These are phyloP conservation scores for Natrix natrix DNA, from an alignment of 2,797 vertebrate species.

Conservation along the genomic window DNA sequence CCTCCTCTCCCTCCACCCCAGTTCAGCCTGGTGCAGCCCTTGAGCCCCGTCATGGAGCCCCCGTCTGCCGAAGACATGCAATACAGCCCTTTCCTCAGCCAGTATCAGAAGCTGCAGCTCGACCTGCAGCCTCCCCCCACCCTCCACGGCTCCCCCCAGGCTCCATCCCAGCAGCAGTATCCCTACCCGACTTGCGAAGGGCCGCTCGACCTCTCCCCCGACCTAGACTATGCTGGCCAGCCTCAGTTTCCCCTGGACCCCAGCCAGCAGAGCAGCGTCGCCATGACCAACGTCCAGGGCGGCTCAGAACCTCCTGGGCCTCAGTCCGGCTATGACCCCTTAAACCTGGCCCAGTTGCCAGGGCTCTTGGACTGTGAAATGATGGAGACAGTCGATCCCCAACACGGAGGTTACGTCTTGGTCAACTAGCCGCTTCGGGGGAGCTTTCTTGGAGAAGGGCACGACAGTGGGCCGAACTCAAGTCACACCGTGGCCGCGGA, in stretches of 20 bases:
- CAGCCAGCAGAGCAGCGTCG: conserved; percentile 47
- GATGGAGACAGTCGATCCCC: conserved; percentile 97
- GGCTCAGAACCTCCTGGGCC: conserved; percentile 54
- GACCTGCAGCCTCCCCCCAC: conserved; percentile 45
- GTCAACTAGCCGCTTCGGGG: conserved; percentile 79
- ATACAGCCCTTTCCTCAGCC: conserved; percentile 84
- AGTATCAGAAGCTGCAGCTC: conserved; percentile 71
- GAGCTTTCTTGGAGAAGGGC: neutral
- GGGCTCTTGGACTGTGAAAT: conserved; percentile 93
- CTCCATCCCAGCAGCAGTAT: conserved; percentile 67
- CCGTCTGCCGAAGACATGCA: conserved; percentile 73
- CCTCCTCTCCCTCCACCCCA: conserved; percentile 50
- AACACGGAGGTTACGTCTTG: conserved; percentile 90
- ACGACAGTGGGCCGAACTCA: conserved; percentile 47
- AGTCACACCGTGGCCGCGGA: conserved; percentile 46
- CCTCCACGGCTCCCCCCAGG: conserved; percentile 51
- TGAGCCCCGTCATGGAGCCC: conserved; percentile 85
- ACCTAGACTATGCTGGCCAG: conserved; percentile 74
- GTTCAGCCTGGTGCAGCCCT: conserved; percentile 78
- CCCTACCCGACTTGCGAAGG: conserved; percentile 78
- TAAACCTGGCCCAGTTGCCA: conserved; percentile 79
- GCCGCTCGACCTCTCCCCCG: conserved; percentile 54
- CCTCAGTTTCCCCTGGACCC: conserved; percentile 79
- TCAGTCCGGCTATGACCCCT: conserved; percentile 69
- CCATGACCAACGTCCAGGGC: conserved; percentile 45